These are phyloP conservation scores for Arctocebus calabarensis DNA, from an alignment of 2,797 vertebrate genomes.

Conservation along the genomic window DNA sequence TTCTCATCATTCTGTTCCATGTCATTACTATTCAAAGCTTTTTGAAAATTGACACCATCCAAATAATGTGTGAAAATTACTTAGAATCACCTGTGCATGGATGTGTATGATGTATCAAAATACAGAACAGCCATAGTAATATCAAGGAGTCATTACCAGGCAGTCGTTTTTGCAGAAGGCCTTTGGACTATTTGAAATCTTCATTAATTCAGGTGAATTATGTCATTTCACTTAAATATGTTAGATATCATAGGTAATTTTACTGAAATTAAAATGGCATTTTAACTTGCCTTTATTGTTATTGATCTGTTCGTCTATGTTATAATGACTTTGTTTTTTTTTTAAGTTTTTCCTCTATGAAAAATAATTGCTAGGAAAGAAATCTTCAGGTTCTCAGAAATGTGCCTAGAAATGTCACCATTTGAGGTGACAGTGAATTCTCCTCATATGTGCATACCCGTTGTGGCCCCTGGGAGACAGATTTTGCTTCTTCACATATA, in stretches of 20 bases:
- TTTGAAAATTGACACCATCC: not conserved
- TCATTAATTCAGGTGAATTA: conserved; percentile 67
- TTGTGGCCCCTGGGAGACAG: not conserved
- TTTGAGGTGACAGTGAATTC: not conserved
- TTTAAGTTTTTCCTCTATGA: conserved; percentile 59
- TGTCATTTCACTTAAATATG: conserved; percentile 60
- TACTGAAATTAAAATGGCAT: conserved; percentile 65
- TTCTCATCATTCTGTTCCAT: not conserved
- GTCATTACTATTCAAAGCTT: not conserved
- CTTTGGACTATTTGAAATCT: conserved; percentile 59
- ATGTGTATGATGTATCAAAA: not conserved
- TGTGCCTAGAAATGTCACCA: not conserved
- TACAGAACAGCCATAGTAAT: not conserved
- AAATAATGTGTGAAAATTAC: not conserved
- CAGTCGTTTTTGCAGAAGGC: not conserved
- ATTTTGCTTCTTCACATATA: not conserved
- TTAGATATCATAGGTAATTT: conserved; percentile 65
- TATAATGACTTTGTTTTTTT: conserved; percentile 44
- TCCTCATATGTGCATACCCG: not conserved
- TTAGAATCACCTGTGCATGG: not conserved
- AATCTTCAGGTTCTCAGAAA: not conserved
- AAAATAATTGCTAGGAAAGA: not conserved
- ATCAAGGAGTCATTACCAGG: not conserved
- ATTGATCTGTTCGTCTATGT: conserved; percentile 41
- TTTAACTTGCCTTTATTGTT: conserved; percentile 20